phyloP scores from a whole-genome alignment of 2,113 vertebrate genomes.

The Corythornis vintsioides region DNA sequence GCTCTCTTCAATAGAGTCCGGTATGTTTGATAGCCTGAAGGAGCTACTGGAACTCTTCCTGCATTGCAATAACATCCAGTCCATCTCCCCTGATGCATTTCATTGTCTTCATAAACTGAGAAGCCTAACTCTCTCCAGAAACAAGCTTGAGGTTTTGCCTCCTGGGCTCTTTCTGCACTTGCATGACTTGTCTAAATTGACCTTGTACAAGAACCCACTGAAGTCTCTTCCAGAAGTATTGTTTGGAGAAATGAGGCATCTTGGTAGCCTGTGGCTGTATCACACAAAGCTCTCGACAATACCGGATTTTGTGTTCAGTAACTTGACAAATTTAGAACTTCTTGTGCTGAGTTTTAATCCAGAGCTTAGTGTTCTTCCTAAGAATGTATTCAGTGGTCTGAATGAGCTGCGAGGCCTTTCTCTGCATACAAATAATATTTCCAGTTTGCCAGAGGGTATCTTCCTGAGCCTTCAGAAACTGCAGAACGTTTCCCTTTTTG shows the following conservation, averaged over 20 bases:
- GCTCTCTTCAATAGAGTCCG: constrained; percentile 73
- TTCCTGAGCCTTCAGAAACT: constrained; percentile 78
- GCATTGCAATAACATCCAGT: constrained; percentile 76
- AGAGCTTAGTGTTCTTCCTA: constrained; percentile 77
- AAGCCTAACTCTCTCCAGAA: constrained; percentile 77
- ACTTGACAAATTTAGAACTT: constrained; percentile 80
- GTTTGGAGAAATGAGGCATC: constrained; percentile 84
- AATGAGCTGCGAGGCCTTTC: constrained; percentile 78
- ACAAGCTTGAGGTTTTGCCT: constrained; percentile 79
- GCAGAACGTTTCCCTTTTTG: constrained; percentile 70
- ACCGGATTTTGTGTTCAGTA: constrained; percentile 83
- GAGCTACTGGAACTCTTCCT: constrained; percentile 79
- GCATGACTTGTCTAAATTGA: constrained; percentile 76
- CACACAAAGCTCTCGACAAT: constrained; percentile 81
- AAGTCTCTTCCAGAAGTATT: constrained; percentile 79
- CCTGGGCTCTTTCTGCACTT: constrained; percentile 80
- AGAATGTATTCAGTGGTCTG: constrained; percentile 79
- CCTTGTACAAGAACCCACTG: constrained; percentile 84
- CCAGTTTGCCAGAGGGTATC: constrained; percentile 73
- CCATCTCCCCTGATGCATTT: constrained; percentile 78
- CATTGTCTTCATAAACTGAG: constrained; percentile 74
- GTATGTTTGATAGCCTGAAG: constrained; percentile 73
- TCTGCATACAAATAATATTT: constrained; percentile 76
- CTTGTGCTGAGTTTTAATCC: constrained; percentile 79
- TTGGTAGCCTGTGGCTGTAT: constrained; percentile 81